A percentile compares a stretch with the other conserved stretches of the same genome.
These are phyloP conservation scores for Falcunculus frontatus DNA, from an alignment of 2,113 vertebrate species.

Conservation along the genomic window DNA sequence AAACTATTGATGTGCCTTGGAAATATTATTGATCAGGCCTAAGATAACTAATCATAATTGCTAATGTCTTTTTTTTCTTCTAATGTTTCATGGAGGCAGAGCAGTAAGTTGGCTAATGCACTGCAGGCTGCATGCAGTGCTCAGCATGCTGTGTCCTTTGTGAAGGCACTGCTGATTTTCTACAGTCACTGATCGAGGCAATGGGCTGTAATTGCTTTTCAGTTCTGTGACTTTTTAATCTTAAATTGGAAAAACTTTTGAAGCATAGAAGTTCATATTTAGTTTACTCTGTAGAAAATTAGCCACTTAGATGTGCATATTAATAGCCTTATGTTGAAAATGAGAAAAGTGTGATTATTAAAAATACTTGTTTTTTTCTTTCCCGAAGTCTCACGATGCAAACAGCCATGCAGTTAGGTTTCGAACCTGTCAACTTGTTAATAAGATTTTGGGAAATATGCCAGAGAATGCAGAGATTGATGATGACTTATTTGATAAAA, in stretches of 20 bases:
- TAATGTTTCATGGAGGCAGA: not conserved
- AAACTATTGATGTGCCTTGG: not conserved
- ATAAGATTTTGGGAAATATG: conserved; percentile 89
- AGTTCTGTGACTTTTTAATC: not conserved
- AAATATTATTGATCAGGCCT: not conserved
- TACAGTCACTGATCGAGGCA: not conserved
- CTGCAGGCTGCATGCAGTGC: not conserved
- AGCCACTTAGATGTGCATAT: not conserved
- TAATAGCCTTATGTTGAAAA: not conserved
- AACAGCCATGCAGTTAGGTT: conserved; percentile 90
- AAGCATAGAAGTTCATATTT: not conserved
- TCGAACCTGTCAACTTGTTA: conserved; percentile 90
- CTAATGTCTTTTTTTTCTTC: not conserved
- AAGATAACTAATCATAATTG: not conserved
- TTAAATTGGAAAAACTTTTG: not conserved
- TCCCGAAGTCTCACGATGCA: conserved; percentile 81
- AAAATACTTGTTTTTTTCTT: not conserved
- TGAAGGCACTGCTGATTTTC: not conserved
- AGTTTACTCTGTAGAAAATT: not conserved
- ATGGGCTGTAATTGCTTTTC: not conserved
- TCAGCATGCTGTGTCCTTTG: not conserved
- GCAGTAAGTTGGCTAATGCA: not conserved
- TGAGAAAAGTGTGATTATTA: not conserved
- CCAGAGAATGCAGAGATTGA: conserved; percentile 94
- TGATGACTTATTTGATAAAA: conserved; percentile 88